These are phyloP conservation scores for Spilosoma lubricipeda DNA, from an alignment of 2,888 invertebrate species.

Conservation along the genomic window DNA sequence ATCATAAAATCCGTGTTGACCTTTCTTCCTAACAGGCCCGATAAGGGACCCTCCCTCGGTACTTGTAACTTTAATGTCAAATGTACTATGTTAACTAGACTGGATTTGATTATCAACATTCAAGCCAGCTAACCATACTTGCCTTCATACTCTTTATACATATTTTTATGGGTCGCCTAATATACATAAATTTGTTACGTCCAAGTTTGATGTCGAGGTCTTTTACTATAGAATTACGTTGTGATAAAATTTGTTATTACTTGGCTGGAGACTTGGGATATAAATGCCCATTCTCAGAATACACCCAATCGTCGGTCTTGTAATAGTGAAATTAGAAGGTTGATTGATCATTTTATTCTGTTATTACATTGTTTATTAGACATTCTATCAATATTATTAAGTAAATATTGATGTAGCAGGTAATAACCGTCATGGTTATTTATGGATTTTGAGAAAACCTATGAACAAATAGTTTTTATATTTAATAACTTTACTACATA, in stretches of 20 bases:
- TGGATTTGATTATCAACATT: conserved; percentile 40
- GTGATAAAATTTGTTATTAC: conserved; percentile 37
- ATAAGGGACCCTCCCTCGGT: conserved; percentile 45
- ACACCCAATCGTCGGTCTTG: background rate
- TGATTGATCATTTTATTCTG: background rate
- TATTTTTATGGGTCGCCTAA: conserved; percentile 36
- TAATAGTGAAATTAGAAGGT: background rate
- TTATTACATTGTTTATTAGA: conserved; percentile 6
- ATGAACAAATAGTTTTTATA: background rate
- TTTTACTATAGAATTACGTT: conserved; percentile 36
- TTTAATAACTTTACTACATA: background rate
- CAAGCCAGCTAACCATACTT: conserved; percentile 31
- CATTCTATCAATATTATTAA: conserved; percentile 13
- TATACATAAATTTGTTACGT: conserved; percentile 33
- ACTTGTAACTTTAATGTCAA: conserved; percentile 47
- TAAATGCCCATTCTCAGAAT: conserved; percentile 24
- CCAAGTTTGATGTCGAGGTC: conserved; percentile 17
- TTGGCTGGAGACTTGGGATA: conserved; percentile 16
- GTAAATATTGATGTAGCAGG: background rate
- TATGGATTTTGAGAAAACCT: background rate
- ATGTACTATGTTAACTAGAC: conserved; percentile 43
- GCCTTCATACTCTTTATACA: conserved; percentile 40
- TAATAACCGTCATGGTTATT: conserved; percentile 9
- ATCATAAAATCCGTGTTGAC: conserved; percentile 52
- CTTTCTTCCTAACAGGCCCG: conserved; percentile 42